Evolutionary conservation across 92 coral and sea anemone species (phyloP), one percentile per base, ranked within the genome.

Genomic region (Palythoa grandiflora): DNA sequence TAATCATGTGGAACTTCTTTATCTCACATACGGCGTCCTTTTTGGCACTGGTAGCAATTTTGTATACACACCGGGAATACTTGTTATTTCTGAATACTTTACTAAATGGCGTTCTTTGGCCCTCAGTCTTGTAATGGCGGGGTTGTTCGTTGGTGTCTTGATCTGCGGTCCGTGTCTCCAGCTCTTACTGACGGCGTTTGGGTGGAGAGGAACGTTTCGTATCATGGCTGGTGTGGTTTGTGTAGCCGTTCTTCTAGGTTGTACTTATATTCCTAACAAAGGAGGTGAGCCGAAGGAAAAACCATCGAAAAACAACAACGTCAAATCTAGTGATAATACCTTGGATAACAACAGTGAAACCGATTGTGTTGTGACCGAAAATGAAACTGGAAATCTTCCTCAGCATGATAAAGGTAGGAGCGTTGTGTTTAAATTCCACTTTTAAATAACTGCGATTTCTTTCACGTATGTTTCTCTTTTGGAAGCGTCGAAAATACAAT

Each of bases 21-120:
- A 75, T 16, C 79, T 75, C 36, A 75, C 79, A 16, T 75, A 75
- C 21, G 79, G 79, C 16, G 20, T 75, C 19, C 79, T 75, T n/a
- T 75, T 75, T 16, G 79, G 79, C 17, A 75, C 55, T 50, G 79
- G 79, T 5, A 50, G 79, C 47, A 75, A 75, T 14, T 75, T 75
- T 9, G 79, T 75, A 2, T 75, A 75, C 59, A 48, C 54, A 40
- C 55, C 79, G 3, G 79, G 61, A 50, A 75, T 75, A 75, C 39
- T 75, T 6, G 54, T 75, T 0, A 75, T 75, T 50, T 75, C 79
- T 10, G 79, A 75, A 60, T 75, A 75, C 59, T 75, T 75, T 38
- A 47, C 79, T 5, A 75, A 19, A 47, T 75, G 79, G 79, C 79
- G 79, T 21, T 75, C 79, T 12, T 47, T 75, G 79, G 79, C 79